Evolutionary conservation across 2,113 vertebrate species (phyloP), one percentile per base, ranked within the genome.

Genomic region (Oophaga pumilio): DNA sequence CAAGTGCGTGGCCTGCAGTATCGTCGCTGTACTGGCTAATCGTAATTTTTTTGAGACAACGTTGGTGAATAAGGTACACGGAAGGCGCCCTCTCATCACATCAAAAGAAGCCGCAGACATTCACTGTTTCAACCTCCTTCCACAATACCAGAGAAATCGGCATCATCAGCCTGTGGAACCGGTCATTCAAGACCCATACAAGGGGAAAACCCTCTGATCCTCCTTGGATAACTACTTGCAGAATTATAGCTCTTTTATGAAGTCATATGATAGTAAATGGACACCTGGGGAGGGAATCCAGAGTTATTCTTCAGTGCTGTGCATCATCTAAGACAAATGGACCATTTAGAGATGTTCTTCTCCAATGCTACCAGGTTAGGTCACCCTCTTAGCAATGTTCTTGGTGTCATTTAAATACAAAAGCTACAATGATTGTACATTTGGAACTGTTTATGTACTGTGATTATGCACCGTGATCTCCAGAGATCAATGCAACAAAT

Each of bases 121-220:
- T 71, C 26, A 33, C 66, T 69, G 2, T 69, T 69, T 71, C 17
- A 71, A 43, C 33, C 33, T 43, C 8, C n/a, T 68, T 24, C 66
- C 14, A 26, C 22, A n/a, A 53, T 49, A 22, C 12, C 0, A n/a
- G 49, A 52, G 53, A 22, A 52, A n/a, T 52, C 28, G 5, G 11
- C 52, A 22, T 28, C 28, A 50, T n/a, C 49, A 82, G 18, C 79
- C 5, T 17, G 59, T 64, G 33, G 33, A 82, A 82, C 79, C 13
- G 33, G 79, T 82, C 64, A 82, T 64, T 50, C 79, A 66, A 62
- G 57, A 43, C 11, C 33, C 26, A 15, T 66, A 43, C 24, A 82
- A 82, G 33, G 28, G 33, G 13, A 62, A 64, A 82, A 50, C 57
- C 20, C 18, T 82, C 12, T 66, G 33, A 82, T 82, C 59, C 56